Conservation (phyloP, 2,888 invertebrate genomes). For the Agriopis leucophaearia region DNA sequence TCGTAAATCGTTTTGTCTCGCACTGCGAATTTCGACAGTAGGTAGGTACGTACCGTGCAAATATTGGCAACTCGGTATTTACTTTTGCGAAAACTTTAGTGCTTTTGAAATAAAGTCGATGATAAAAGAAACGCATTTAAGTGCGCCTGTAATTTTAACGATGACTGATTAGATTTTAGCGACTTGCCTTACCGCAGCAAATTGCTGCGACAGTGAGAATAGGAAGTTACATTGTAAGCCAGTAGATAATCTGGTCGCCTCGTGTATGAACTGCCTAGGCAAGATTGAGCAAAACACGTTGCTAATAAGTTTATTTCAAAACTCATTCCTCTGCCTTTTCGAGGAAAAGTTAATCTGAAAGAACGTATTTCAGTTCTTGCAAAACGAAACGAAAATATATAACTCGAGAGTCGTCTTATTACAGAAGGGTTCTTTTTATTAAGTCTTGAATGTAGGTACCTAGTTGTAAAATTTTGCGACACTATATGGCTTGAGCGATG, state of each 20-base stretch:
- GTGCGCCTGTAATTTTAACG: too few species aligned
- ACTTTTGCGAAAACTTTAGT: too few species aligned
- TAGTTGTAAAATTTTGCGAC: too few species aligned
- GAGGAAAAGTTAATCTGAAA: slow-evolving; percentile 41
- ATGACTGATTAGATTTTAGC: not conserved
- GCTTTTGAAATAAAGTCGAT: too few species aligned
- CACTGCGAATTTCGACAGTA: too few species aligned
- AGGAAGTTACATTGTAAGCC: not conserved
- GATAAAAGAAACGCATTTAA: too few species aligned
- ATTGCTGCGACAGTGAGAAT: not conserved
- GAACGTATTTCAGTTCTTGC: slow-evolving; percentile 39
- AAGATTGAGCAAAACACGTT: slow-evolving; percentile 13
- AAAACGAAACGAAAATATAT: slow-evolving; percentile 12
- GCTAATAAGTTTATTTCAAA: slow-evolving; percentile 36
- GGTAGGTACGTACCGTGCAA: too few species aligned
- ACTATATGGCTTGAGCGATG: too few species aligned
- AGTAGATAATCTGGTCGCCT: not conserved
- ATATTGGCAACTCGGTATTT: too few species aligned
- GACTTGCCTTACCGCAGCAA: not conserved
- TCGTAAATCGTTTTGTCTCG: too few species aligned
- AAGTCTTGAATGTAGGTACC: too few species aligned
- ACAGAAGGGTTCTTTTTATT: slow-evolving; percentile 22
- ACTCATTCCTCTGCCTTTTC: slow-evolving; percentile 37
- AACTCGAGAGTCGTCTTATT: slow-evolving; percentile 6
- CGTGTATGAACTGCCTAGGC: not conserved